Base-by-base conservation (phyloP, 2,797 vertebrate species). In the Eulemur coronatus region DNA sequence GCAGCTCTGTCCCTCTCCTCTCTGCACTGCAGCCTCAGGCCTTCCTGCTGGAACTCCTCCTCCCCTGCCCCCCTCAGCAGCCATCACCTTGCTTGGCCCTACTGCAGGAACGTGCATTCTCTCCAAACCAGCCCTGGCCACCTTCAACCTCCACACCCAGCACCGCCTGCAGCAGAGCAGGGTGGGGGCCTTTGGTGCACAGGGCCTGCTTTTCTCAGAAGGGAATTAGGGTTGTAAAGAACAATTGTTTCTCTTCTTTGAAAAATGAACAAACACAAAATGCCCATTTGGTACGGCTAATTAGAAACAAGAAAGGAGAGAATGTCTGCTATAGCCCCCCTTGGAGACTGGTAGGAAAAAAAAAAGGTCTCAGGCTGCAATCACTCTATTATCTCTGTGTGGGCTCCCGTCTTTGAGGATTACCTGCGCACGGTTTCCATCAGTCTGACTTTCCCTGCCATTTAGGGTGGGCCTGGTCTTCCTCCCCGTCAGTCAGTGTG, bases 231-330 rank as follows among this genome's bases (percentile, higher is more conserved):
- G 5, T 55, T 81, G 35, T 81, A 72, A 80, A 80, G 55, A 92
- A 46, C 28, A 76, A 4, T 33, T 1, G 0, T 72, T 81, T 55
- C 75, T 72, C 69, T 87, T 48, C 63, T 89, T 85, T 67, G 26
- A 41, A 84, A 78, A 93, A 85, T 55, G 81, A 79, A 70, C 9
- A 89, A 96, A 92, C 52, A 24, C 55, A 63, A 35, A 82, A 89
- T 18, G 79, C 63, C 84, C 81, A 7, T 63, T 73, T 67, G 48
- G 26, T 43, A 11, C 4, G 84, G 79, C 72, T 65, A 7, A 7
- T 92, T 72, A 88, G 91, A 72, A 94, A n/a, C 28, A 72, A 61
- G 81, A 63, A 87, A 82, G 61, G 43, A 95, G 55, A 61, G 43
- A 52, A 41, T 6, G 17, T 52, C 13, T 12, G 7, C 46, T 48